These are phyloP conservation scores for Dipodomys merriami DNA, from an alignment of 2,113 vertebrate species.

Conservation along the genomic window DNA sequence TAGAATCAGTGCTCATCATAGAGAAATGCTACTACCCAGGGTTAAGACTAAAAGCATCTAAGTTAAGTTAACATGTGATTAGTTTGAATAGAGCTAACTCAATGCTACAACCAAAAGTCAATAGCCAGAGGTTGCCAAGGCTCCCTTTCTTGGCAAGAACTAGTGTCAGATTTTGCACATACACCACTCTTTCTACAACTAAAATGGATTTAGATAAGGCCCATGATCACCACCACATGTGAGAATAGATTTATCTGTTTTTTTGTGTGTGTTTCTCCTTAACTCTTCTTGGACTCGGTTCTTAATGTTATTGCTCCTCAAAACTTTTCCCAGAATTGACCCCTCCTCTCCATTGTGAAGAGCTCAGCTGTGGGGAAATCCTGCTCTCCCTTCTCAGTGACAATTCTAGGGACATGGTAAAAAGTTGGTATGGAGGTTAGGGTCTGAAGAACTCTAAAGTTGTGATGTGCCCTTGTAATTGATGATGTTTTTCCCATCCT, in stretches of 20 bases:
- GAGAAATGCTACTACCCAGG: background rate
- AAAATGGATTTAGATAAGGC: background rate
- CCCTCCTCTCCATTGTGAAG: background rate
- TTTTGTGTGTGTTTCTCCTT: background rate
- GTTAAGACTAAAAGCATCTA: background rate
- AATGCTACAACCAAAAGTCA: background rate
- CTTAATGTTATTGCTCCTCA: background rate
- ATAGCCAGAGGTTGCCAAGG: background rate
- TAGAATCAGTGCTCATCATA: background rate
- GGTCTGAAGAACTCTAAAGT: background rate
- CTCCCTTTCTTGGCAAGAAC: background rate
- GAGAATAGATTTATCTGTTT: background rate
- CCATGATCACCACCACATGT: rapidly evolving
- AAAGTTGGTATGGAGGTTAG: background rate
- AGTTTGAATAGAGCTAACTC: slow-evolving; percentile 15
- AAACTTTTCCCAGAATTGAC: background rate
- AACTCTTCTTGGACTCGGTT: background rate
- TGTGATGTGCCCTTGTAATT: background rate
- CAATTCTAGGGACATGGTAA: background rate
- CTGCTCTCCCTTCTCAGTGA: background rate
- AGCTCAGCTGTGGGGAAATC: background rate
- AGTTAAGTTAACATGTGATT: background rate
- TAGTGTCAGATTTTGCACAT: background rate
- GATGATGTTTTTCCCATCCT: background rate
- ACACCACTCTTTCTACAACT: background rate